Evolutionary conservation across 1,140 invertebrate genomes (phyloP).

Genomic region (Hyposmocoma kahamanoa): DNA sequence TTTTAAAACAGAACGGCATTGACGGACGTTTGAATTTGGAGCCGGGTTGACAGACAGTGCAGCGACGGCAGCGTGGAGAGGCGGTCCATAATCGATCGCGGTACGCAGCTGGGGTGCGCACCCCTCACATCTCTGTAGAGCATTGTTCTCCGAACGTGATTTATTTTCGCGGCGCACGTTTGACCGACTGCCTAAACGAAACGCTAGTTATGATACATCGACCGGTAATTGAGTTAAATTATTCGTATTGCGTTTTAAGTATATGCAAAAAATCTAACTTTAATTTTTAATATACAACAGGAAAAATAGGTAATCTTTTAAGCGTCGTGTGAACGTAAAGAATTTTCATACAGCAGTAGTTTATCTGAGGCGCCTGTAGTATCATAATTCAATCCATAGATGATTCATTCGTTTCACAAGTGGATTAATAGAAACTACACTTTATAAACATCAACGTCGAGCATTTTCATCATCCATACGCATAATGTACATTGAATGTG

Average conservation of each 20-base stretch:
- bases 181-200: conserved; percentile 15
- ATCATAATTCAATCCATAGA: conserved; percentile 4
- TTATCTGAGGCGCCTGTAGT: background rate
- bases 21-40: conserved; percentile 39
- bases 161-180: conserved; percentile 37
- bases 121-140: conserved; percentile 58
- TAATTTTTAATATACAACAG: no score
- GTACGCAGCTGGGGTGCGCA: conserved; percentile 69
- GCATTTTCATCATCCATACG: no score
- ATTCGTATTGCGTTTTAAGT: no score
- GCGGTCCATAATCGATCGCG: conserved; percentile 66
- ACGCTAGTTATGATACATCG: conserved; percentile 16
- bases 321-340: no score
- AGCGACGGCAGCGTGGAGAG: conserved; percentile 53
- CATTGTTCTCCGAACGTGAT: conserved; percentile 64
- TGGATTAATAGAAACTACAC: conserved; percentile 42
- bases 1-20: background rate
- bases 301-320: no score
- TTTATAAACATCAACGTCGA: conserved; percentile 32
- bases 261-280: no score
- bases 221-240: conserved; percentile 16
- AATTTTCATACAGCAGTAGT: no score
- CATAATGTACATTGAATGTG: no score
- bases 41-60: conserved; percentile 56
- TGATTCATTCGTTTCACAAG: conserved; percentile 42